Evolutionary conservation across 2,888 invertebrate genomes (phyloP).

Genomic region (Glomeris marginata): DNA sequence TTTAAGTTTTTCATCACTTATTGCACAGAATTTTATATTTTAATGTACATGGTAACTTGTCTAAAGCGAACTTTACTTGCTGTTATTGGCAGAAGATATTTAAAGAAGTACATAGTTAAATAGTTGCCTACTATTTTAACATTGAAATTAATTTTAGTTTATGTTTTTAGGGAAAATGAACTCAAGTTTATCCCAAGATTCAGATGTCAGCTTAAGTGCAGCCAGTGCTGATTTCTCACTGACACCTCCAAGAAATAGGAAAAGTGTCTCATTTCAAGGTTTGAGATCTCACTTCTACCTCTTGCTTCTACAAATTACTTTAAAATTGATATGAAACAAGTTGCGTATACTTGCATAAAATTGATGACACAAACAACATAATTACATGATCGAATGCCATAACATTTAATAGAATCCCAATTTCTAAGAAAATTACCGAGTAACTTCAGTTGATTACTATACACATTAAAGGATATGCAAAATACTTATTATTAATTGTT

Average conservation of each 20-base stretch:
- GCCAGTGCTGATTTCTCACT: slow-evolving; percentile 8
- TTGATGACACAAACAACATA: too few species aligned
- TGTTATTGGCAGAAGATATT: not conserved
- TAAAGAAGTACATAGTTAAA: too few species aligned
- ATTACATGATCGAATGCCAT: too few species aligned
- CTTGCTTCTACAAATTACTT: too few species aligned
- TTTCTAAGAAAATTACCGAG: too few species aligned
- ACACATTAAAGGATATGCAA: too few species aligned
- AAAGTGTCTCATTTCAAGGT: slow-evolving; percentile 13
- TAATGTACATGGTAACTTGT: not conserved
- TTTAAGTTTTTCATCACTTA: not conserved
- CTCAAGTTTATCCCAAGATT: slow-evolving; percentile 12
- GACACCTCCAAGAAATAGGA: slow-evolving; percentile 1
- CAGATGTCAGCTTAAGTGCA: slow-evolving; percentile 10
- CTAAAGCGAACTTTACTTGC: not conserved
- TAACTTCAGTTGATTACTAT: too few species aligned
- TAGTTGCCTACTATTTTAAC: too few species aligned
- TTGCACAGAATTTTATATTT: not conserved
- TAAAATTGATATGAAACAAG: too few species aligned
- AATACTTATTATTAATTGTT: too few species aligned
- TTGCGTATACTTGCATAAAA: too few species aligned
- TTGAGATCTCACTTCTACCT: not conserved
- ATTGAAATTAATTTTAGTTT: not conserved
- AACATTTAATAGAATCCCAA: too few species aligned
- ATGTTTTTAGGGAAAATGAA: slow-evolving; percentile 8